Evolutionary conservation across 2,797 vertebrate genomes (phyloP).

Genomic region (Cynopterus sphinx): DNA sequence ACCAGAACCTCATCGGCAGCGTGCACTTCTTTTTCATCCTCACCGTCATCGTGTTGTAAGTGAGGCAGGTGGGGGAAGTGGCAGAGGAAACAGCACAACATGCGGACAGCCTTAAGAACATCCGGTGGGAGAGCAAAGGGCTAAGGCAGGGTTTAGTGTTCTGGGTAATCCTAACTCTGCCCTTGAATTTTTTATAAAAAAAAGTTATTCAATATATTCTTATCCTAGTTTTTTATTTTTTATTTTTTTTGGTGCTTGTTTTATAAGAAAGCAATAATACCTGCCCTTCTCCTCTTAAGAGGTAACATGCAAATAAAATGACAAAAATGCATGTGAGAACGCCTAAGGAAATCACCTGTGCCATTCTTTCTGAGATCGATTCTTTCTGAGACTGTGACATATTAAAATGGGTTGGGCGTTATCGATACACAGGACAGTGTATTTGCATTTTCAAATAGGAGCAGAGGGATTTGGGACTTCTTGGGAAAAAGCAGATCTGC

Average conservation of each 20-base stretch:
- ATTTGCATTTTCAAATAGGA: not conserved
- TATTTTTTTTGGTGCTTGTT: not conserved
- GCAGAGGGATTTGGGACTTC: not conserved
- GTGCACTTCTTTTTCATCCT: conserved; percentile 94
- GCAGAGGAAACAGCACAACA: accelerated
- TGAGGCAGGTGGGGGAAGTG: not conserved
- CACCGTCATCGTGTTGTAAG: conserved; percentile 91
- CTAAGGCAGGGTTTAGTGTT: accelerated
- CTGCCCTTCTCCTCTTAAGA: not conserved
- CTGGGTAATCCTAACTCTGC: not conserved
- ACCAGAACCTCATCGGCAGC: conserved; percentile 89
- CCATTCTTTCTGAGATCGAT: not conserved
- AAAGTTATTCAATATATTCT: not conserved
- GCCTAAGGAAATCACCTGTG: not conserved
- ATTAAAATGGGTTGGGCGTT: not conserved
- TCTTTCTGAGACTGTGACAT: not conserved
- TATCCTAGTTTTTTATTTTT: not conserved
- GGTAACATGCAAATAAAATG: not conserved
- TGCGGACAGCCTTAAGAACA: accelerated
- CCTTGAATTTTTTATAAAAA: not conserved
- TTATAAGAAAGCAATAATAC: not conserved
- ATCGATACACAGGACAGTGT: not conserved
- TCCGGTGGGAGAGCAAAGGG: not conserved
- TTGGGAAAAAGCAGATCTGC: not conserved
- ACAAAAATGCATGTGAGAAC: not conserved